Percentiles rank a stretch among this genome's conserved stretches.
phyloP scores from a whole-genome alignment of 2,113 vertebrate genomes.

The Pollachius pollachius region DNA sequence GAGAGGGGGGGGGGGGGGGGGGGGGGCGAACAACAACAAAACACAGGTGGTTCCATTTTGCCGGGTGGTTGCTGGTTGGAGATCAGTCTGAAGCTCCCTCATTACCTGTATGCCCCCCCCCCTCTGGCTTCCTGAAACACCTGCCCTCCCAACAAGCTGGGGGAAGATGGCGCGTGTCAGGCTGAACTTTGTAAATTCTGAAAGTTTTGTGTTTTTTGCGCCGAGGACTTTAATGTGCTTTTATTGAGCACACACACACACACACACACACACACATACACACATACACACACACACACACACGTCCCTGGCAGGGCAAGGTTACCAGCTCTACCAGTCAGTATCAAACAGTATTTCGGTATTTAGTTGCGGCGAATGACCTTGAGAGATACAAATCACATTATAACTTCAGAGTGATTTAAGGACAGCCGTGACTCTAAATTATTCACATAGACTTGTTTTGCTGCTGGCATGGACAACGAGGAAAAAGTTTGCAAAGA shows the following conservation, averaged over 20 bases:
- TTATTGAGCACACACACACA: neutral
- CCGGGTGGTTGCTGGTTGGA: no score
- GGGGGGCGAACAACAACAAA: no score
- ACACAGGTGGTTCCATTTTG: no score
- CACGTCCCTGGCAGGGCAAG: neutral
- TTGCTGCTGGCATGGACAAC: slow-evolving; percentile 8
- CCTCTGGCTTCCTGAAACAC: no score
- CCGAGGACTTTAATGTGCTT: no score
- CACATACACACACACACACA: slow-evolving; percentile 1
- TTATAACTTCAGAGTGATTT: slow-evolving; percentile 47
- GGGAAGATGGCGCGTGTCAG: no score
- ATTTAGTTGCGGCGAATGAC: slow-evolving; percentile 37
- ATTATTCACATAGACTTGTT: slow-evolving; percentile 35
- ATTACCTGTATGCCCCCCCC: no score
- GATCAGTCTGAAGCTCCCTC: no score
- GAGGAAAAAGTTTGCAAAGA: slow-evolving; percentile 28
- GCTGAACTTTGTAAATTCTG: no score
- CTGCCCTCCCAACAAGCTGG: no score
- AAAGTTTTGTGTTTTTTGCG: no score
- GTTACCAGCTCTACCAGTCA: neutral
- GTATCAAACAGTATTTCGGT: slow-evolving; percentile 9
- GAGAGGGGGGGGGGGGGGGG: no score
- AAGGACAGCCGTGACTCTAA: slow-evolving; percentile 23
- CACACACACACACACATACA: slow-evolving; percentile 2
- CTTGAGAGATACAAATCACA: slow-evolving; percentile 40